phyloP scores from a whole-genome alignment of 2,113 vertebrate species.

The Trematomus loennbergii region DNA sequence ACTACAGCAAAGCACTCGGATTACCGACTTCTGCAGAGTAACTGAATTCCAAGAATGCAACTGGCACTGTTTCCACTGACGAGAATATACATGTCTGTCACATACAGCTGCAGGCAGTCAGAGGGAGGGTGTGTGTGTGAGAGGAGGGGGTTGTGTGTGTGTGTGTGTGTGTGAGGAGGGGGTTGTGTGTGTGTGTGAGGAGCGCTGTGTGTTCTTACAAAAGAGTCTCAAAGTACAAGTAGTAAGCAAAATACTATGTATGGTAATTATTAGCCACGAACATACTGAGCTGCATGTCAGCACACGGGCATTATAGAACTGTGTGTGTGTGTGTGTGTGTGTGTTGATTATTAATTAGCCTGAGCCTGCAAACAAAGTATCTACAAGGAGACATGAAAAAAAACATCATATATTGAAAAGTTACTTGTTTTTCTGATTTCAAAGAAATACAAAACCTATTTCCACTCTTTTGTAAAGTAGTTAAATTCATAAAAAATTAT shows the following conservation, averaged over 20 bases:
- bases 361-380: too few species aligned
- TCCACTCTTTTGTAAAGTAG: too few species aligned
- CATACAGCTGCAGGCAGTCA: conserved; percentile 27
- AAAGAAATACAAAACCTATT: not conserved
- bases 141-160: too few species aligned
- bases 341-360: too few species aligned
- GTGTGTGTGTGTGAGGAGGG: too few species aligned
- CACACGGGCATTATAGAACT: not conserved
- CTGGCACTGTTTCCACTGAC: conserved; percentile 23
- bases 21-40: conserved; percentile 47
- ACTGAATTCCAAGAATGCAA: conserved; percentile 51
- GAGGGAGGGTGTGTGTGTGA: not conserved
- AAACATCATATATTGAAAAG: not conserved
- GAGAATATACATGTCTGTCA: conserved; percentile 49
- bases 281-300: not conserved
- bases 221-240: conserved; percentile 36
- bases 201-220: conserved; percentile 5
- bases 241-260: not conserved
- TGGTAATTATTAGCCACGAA: conserved; percentile 23
- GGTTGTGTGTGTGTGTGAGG: too few species aligned
- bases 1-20: conserved; percentile 8
- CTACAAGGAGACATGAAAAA: not conserved
- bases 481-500: too few species aligned
- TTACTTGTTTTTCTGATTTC: too few species aligned
- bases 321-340: too few species aligned